Evolutionary conservation across 2,113 vertebrate species (phyloP), one percentile per base, ranked within the genome.

Genomic region (Zosterops lateralis): DNA sequence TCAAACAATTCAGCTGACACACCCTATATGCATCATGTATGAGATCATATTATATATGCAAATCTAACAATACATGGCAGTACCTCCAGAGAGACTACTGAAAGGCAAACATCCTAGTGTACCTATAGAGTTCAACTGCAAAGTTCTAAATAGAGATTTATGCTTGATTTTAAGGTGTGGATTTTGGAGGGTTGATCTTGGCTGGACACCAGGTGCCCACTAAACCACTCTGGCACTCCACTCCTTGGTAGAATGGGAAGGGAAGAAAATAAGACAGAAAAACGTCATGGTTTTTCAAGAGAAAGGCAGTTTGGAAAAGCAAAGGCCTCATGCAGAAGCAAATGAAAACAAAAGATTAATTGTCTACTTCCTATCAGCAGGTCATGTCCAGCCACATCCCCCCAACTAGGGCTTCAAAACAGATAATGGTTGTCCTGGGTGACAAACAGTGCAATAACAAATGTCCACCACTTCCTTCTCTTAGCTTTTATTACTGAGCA

Each of bases 181-280:
- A 42, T 68, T 67, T 42, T 58, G 6, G 12, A n/a, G 19, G 3
- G 8, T 53, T 51, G 12, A 38, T 34, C 31, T 67, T 53, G 36
- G 14, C 14, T 68, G 26, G 48, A 68, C 2, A 6, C 3, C 12
- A 17, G 22, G 10, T 53, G 9, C 7, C 13, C 56, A n/a, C 9
- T 25, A 68, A 58, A 40, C 5, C 4, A 1, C 14, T 38, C 14
- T 1, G 1, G 15, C 8, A 31, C 12, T 58, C 31, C 14, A 5
- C 6, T 68, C 4, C 22, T n/a, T 0, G 0, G 18, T 12, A 83
- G 36, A 60, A 53, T 4, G 17, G 4, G 12, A 22, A 29, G 28
- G 10, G 32, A 12, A 62, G 44, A 73, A 83, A 64, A 57, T 21
- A 68, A 36, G 29, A 47, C 9, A 31, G 36, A 34, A 61, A 62